Percentiles rank a stretch among this genome's conserved stretches.
Conservation (phyloP, 2,113 vertebrate genomes). For the Vombatus ursinus region DNA sequence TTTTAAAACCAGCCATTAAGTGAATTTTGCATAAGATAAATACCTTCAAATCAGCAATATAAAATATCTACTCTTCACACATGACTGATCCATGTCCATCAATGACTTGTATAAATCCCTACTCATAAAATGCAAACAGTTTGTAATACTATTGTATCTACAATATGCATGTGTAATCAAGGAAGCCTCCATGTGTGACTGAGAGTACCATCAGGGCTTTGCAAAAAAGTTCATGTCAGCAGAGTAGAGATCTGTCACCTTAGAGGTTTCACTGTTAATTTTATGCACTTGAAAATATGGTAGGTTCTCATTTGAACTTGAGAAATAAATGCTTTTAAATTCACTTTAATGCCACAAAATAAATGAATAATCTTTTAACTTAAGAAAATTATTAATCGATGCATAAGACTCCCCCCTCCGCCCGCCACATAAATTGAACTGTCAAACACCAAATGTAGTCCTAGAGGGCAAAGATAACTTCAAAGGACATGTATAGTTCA, state of each 20-base stretch:
- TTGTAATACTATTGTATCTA: neutral
- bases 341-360: constrained; percentile 1
- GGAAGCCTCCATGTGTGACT: constrained; percentile 14
- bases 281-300: neutral
- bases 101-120: neutral
- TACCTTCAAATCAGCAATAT: neutral
- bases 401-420: neutral
- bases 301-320: neutral
- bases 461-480: constrained; percentile 49
- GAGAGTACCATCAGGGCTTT: constrained; percentile 1
- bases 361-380: neutral
- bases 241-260: neutral
- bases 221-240: neutral
- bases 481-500: constrained; percentile 41
- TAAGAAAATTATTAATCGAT: constrained; percentile 18
- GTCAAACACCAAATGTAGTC: neutral
- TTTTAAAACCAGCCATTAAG: neutral
- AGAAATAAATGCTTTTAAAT: neutral
- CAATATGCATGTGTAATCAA: constrained; percentile 34
- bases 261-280: neutral
- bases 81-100: constrained; percentile 28
- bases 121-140: neutral
- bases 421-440: constrained; percentile 38
- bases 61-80: neutral
- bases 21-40: constrained; percentile 5